These are phyloP conservation scores for Chelonus insularis DNA, from an alignment of 1,140 invertebrate species.

Conservation along the genomic window DNA sequence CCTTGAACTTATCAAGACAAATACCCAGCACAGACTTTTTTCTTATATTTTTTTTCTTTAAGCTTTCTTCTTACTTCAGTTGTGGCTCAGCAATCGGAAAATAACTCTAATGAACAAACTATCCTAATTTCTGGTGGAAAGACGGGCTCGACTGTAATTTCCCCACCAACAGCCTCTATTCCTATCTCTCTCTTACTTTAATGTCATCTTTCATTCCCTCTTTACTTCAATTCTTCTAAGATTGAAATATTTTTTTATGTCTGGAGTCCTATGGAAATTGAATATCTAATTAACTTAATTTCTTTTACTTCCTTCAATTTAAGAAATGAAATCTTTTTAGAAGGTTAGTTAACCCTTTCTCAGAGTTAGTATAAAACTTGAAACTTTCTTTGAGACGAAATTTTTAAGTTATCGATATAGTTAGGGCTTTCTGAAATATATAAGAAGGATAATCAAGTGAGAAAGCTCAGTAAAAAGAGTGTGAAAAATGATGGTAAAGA, in stretches of 20 bases:
- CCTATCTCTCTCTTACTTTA: not conserved
- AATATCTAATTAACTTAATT: conserved; percentile 14
- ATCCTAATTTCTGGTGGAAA: conserved; percentile 23
- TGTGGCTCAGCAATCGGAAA: conserved; percentile 25
- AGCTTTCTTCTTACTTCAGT: conserved; percentile 8
- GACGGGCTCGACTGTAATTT: not conserved
- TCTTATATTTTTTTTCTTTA: not conserved
- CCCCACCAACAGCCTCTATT: not conserved
- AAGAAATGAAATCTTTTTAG: not conserved
- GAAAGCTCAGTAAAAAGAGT: not conserved
- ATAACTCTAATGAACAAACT: conserved; percentile 30
- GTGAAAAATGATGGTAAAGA: conserved; percentile 31
- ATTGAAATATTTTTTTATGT: conserved; percentile 7
- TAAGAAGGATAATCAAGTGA: not conserved
- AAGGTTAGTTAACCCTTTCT: not conserved
- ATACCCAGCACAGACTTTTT: conserved; percentile 14
- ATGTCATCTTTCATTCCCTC: not conserved
- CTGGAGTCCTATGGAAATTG: not conserved
- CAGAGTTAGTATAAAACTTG: not conserved
- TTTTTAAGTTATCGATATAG: not conserved
- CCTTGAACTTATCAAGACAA: conserved; percentile 33
- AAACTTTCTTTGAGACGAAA: not conserved
- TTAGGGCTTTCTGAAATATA: not conserved
- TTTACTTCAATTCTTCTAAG: not conserved
- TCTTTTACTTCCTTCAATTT: not conserved